Base-by-base conservation (phyloP, 1,140 invertebrate species). In the Papilio glaucus region DNA sequence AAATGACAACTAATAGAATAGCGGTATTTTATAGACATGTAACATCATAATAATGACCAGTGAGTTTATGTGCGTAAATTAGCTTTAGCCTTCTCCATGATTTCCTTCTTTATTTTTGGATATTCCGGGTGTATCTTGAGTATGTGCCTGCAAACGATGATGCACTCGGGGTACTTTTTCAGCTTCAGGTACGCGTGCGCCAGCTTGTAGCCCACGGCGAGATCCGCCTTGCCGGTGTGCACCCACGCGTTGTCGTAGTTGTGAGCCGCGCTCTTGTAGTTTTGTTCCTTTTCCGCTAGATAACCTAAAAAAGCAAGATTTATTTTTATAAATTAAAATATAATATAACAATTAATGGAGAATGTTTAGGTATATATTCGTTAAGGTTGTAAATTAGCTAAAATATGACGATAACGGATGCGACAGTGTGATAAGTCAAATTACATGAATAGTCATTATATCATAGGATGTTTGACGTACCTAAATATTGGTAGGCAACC, bases 181-280 rank as follows among this genome's bases (percentile, higher is more conserved):
- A 96, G 96, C 88, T 99, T 99, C 87, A 99, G 94, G 84, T 97
- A 96, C 78, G 97, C 97, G 84, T 98, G 98, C 0, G 98, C 98
- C 7, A 99, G 93, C 92, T 98, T 99, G 86, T 98, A 99, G 0
- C 98, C 98, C 63, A 99, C 95, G 1, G 95, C 94, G 0, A 98
- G 95, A 85, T 98, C 98, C 24, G 94, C 95, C 78, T 96, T 96
- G 26, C 97, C 96, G 4, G 95, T 95, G 84, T 96, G 96, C 79
- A 95, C 95, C 98, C 98, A 99, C 0, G 98, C 98, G 73, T 94
- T 94, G 76, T 96, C 95, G 90, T 98, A 99, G 85, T 97, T 96
- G 10, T 94, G 89, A 0, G 97, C 96, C 0, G 98, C 98, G 73
- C 98, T 97, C 72, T 96, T 95, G 93, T 98, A 99, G 74, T 96